Conservation (phyloP, 1,140 invertebrate genomes). For the Lepidotrigona ventralis region DNA sequence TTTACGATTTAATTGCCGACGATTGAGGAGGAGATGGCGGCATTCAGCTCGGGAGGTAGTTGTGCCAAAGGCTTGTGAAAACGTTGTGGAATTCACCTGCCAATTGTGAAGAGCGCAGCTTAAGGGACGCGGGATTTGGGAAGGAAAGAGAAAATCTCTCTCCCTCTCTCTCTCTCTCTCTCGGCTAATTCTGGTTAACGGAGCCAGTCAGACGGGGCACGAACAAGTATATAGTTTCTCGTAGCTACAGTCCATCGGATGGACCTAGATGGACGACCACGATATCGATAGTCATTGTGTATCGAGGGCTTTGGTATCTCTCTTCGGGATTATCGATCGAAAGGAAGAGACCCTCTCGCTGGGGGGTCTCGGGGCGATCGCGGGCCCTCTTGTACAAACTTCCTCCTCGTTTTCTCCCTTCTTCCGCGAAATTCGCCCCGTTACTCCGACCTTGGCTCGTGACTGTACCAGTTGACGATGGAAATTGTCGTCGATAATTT, state of each 20-base stretch:
- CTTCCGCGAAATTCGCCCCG: not conserved
- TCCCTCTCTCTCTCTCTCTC: too few species aligned
- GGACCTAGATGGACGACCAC: constrained; percentile 37
- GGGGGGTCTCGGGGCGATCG: constrained; percentile 35
- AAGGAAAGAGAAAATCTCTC: not conserved
- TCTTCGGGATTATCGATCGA: constrained; percentile 42
- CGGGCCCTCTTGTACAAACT: not conserved
- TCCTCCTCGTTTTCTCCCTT: not conserved
- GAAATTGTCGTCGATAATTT: too few species aligned
- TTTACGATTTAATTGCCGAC: constrained; percentile 18
- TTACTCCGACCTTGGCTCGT: too few species aligned
- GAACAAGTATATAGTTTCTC: constrained; percentile 4
- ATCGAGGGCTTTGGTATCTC: constrained; percentile 35
- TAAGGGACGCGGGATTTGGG: not conserved
- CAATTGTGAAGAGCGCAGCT: not conserved
- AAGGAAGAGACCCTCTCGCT: constrained; percentile 40
- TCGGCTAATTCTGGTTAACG: not conserved
- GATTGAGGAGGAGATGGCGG: not conserved
- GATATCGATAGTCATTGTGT: constrained; percentile 60
- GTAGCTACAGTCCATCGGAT: not conserved
- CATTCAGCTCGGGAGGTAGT: not conserved
- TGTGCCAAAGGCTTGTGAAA: not conserved
- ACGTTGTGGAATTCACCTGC: not conserved
- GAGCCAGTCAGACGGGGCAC: not conserved
- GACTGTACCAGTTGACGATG: too few species aligned